phyloP scores from a whole-genome alignment of 2,888 invertebrate genomes.

The Lycia hirtaria region DNA sequence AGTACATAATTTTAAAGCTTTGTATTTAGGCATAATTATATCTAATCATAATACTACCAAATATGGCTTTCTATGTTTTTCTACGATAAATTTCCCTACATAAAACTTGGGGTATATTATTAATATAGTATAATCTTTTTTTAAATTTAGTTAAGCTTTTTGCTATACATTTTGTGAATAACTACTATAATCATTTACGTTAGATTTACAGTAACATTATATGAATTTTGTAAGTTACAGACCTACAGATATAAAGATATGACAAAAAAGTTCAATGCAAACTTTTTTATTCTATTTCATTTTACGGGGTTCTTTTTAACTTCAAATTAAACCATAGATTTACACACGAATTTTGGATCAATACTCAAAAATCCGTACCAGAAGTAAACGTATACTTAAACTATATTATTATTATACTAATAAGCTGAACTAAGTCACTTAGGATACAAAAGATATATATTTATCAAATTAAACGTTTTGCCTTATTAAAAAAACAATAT shows the following conservation, averaged over 20 bases:
- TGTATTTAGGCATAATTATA: constrained; percentile 28
- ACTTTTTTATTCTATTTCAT: neutral
- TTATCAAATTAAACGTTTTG: no score
- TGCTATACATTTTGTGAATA: neutral
- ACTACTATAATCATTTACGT: neutral
- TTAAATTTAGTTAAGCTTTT: constrained; percentile 8
- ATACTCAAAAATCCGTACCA: no score
- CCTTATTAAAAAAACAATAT: no score
- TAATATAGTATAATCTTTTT: no score
- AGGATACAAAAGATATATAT: no score
- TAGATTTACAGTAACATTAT: neutral
- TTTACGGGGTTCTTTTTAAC: no score
- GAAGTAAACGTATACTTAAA: no score
- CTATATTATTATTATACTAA: no score
- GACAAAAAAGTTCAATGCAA: neutral
- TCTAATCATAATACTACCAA: constrained; percentile 21
- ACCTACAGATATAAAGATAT: neutral
- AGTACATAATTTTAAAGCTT: constrained; percentile 30
- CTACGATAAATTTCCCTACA: constrained; percentile 30
- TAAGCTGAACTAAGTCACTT: no score
- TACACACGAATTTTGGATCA: no score
- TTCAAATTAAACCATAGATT: no score
- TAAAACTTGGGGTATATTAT: constrained; percentile 28
- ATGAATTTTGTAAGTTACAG: neutral
- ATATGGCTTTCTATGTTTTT: constrained; percentile 26